Evolutionary conservation across 2,888 invertebrate species (phyloP).

Genomic region (Ctenicera cuprea): DNA sequence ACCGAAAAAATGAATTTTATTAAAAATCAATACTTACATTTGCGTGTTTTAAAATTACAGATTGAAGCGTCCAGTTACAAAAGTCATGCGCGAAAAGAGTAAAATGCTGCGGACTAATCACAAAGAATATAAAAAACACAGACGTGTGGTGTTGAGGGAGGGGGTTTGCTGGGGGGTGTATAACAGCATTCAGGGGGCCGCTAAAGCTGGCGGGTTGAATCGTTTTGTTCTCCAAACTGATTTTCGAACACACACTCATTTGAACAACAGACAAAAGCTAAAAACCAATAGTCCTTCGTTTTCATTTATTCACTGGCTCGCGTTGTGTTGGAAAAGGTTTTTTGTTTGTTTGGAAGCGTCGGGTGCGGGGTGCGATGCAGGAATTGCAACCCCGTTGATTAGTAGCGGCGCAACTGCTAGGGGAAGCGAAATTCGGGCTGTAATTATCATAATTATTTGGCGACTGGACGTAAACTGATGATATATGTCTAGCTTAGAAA

Average conservation of each 20-base stretch:
- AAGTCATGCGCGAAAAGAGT: slow-evolving; percentile 73
- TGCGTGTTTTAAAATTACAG: slow-evolving; percentile 73
- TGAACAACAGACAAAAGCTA: slow-evolving; percentile 73
- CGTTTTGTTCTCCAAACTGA: slow-evolving; percentile 73
- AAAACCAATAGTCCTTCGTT: slow-evolving; percentile 74
- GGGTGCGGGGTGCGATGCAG: slow-evolving; percentile 56
- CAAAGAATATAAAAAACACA: slow-evolving; percentile 72
- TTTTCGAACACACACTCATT: slow-evolving; percentile 70
- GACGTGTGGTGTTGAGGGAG: slow-evolving; percentile 63
- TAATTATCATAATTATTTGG: slow-evolving; percentile 70
- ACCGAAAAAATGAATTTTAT: slow-evolving; percentile 74
- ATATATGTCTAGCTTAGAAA: slow-evolving; percentile 48
- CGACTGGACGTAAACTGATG: slow-evolving; percentile 50
- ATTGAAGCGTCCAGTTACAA: slow-evolving; percentile 71
- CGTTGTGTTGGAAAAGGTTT: slow-evolving; percentile 73
- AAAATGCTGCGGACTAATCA: slow-evolving; percentile 73
- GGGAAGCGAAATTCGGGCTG: slow-evolving; percentile 58
- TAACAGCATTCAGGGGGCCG: slow-evolving; percentile 51
- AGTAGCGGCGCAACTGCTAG: slow-evolving; percentile 60
- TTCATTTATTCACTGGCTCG: slow-evolving; percentile 73
- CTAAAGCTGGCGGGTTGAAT: slow-evolving; percentile 63
- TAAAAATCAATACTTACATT: slow-evolving; percentile 73
- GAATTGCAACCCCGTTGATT: slow-evolving; percentile 62
- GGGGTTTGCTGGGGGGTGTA: slow-evolving; percentile 40
- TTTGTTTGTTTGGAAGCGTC: slow-evolving; percentile 68